Evolutionary conservation across 2,888 invertebrate species (phyloP), one percentile per base, ranked within the genome.

Genomic region (Drosophila setosimentum): DNA sequence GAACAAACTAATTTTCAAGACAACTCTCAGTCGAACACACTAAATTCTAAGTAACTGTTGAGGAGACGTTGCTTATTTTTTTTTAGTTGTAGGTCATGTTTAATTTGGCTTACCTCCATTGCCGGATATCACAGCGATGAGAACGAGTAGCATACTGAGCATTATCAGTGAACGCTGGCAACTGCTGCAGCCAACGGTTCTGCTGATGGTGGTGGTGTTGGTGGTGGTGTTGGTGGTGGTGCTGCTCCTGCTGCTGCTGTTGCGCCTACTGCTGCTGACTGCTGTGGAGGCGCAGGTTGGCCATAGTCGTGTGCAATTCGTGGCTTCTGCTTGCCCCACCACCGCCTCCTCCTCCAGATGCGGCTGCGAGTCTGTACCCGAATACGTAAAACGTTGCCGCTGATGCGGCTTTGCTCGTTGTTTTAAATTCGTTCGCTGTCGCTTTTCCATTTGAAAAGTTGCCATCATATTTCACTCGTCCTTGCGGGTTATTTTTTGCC

Each of bases 141-240:
- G 73, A 80, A 92, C 88, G 74, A 91, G 83, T 49, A 92, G 76
- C 91, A 92, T 91, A 76, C 91, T 91, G 79, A 92, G 80, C 91
- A 92, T 92, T 80, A 84, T 89, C 80, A 87, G 76, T 42, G 82
- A 42, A 2, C 82, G 73, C 33, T 68, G 89, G 71, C 80, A 74
- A 60, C 85, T 61, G 68, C 76, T 69, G 78, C 68, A 64, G 61
- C 73, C 76, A n/a, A 61, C 45, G 42, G 57, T 35, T 37, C 61
- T 55, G 68, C 29, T 30, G 40, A 16, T 57, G 54, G 35, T 54
- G 16, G 7, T 32, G 35, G 8, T 27, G 11, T 40, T 40, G n/a
- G 21, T 45, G 29, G 64, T 42, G 55, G 70, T 58, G 55, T 62
- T 18, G 40, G 50, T 48, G 35, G 55, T 54, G 65, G 4, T 24